Evolutionary conservation across 2,113 vertebrate genomes (phyloP), one percentile per base, ranked within the genome.

Genomic region (Nesogale talazaci): DNA sequence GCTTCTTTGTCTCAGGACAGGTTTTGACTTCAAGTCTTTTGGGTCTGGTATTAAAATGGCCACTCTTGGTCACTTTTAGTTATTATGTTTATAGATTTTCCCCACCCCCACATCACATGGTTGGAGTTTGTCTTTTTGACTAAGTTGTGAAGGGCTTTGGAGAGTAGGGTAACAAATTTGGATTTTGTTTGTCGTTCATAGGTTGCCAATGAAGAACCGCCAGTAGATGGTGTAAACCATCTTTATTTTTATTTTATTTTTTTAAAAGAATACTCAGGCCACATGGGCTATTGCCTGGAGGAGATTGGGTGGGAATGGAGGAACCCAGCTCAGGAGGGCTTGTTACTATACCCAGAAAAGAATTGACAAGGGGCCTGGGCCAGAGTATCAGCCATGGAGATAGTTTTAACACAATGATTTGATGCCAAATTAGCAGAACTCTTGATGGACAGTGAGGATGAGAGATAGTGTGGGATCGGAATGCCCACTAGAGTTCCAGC

Each of bases 161-260:
- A 52, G 11, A 77, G 40, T 70, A 38, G 4, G 23, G 31, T 16
- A 91, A 93, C 65, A 17, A 40, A 84, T 81, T n/a, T 86, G 77
- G 77, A 78, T 85, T 90, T 93, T 87, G 67, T 77, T 25, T 80
- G 31, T 22, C 89, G 88, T 31, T 36, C 42, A 74, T 80, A 10
- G 57, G 23, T 61, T 77, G 20, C 56, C 89, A 36, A 22, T 0
- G 6, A 89, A n/a, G 75, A 84, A 84, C 78, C 81, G 56, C 59
- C 89, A 78, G 38, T 31, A 70, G 19, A 63, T 2, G 38, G 63
- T 57, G n/a, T 78, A 19, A 77, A 15, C 25, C 83, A 59, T 57
- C n/a, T 80, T n/a, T 77, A 4, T 63, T 14, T 52, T 19, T 92
- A 82, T 93, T 85, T 59, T 52, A 15, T 92, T 87, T 93, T 85